Conservation (phyloP, 2,113 vertebrate species). For the Motacilla tschutschensis region DNA sequence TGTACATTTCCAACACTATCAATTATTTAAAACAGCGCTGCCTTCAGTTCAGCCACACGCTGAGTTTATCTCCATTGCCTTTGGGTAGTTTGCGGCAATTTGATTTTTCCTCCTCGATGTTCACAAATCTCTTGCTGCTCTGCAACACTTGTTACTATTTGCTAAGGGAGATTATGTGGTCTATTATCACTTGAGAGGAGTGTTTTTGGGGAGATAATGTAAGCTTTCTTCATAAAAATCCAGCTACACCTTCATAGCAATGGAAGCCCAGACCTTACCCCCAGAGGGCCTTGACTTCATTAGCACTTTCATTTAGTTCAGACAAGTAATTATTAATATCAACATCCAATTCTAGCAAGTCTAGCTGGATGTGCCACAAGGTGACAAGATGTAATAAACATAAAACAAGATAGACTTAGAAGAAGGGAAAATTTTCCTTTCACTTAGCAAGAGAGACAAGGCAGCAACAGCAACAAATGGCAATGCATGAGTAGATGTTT, state of each 20-base stretch:
- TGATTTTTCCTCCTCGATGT: not conserved
- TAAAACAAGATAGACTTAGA: not conserved
- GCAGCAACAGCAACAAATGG: not conserved
- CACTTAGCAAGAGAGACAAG: not conserved
- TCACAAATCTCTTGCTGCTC: constrained; percentile 3
- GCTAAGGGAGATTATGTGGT: not conserved
- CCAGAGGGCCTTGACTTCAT: constrained; percentile 34
- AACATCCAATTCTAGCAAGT: constrained; percentile 40
- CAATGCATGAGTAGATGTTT: not conserved
- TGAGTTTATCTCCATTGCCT: constrained; percentile 33
- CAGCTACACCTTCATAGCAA: not conserved
- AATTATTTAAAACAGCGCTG: constrained; percentile 54
- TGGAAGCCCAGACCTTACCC: not conserved
- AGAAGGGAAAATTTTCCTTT: not conserved
- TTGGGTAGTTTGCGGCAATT: not conserved
- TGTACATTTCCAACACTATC: constrained; percentile 29
- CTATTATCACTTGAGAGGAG: not conserved
- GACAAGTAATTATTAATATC: constrained; percentile 54
- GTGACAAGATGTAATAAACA: constrained; percentile 44
- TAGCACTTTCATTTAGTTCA: constrained; percentile 54
- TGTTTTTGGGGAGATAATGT: not conserved
- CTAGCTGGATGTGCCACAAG: constrained; percentile 27
- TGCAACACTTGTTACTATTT: constrained; percentile 29
- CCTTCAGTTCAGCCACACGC: constrained; percentile 30
- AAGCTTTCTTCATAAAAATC: constrained; percentile 33